These are phyloP conservation scores for Toxostoma redivivum DNA, from an alignment of 2,113 vertebrate genomes.

Conservation along the genomic window DNA sequence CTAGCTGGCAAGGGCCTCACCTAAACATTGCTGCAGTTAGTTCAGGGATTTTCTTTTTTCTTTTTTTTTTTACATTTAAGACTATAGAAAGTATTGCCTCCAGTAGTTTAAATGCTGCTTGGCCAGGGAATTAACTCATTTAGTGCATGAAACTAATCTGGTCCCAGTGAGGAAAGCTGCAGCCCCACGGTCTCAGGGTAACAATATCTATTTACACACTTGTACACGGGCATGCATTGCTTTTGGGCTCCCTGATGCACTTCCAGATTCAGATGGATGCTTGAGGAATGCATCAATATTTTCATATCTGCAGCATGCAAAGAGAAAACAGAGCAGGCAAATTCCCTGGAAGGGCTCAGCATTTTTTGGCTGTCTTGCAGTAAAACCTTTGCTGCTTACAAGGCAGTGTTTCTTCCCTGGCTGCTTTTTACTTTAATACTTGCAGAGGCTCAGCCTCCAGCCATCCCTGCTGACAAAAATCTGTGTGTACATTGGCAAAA, in stretches of 20 bases:
- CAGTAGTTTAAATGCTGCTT: slow-evolving; percentile 7
- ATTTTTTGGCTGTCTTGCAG: background rate
- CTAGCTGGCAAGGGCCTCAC: background rate
- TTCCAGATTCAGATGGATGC: background rate
- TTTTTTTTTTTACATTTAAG: background rate
- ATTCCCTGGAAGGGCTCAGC: background rate
- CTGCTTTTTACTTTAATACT: background rate
- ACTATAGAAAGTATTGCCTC: background rate
- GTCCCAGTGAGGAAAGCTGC: slow-evolving; percentile 2
- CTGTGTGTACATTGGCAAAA: background rate
- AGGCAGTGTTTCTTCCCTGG: background rate
- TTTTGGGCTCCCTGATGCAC: background rate
- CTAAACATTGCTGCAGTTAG: background rate
- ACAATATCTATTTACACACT: background rate
- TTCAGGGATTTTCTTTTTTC: background rate
- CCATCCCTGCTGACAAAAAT: background rate
- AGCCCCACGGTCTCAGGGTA: background rate
- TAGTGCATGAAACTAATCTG: slow-evolving; percentile 31
- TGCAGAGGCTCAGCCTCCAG: background rate
- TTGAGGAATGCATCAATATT: background rate
- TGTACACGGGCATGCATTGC: rapidly evolving
- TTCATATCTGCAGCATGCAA: background rate
- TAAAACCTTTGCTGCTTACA: background rate
- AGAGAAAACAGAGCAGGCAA: background rate
- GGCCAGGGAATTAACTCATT: slow-evolving; percentile 62